Percentiles rank a stretch among this genome's conserved stretches.
These are phyloP conservation scores for Galendromus occidentalis DNA, from an alignment of 1,140 invertebrate genomes.

Conservation along the genomic window DNA sequence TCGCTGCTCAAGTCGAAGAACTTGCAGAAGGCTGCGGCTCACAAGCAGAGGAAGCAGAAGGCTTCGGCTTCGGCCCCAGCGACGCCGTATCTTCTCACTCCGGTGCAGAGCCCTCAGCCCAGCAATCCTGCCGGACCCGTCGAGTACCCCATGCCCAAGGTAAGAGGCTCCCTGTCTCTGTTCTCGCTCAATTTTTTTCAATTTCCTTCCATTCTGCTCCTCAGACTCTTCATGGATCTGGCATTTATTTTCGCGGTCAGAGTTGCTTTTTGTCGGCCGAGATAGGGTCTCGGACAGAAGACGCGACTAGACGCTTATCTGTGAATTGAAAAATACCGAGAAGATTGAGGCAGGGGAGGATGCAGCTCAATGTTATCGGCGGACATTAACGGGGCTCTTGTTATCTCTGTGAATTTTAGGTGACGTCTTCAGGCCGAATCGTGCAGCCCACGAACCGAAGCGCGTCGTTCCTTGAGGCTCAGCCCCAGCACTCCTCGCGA, in stretches of 20 bases:
- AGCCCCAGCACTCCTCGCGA: slow-evolving; percentile 9
- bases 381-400: too few species aligned
- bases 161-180: neutral
- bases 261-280: too few species aligned
- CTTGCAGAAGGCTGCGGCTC: neutral
- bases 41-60: slow-evolving; percentile 3
- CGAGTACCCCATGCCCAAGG: slow-evolving; percentile 8
- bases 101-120: neutral
- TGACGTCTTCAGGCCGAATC: slow-evolving; percentile 7
- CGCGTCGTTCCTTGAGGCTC: slow-evolving; percentile 5
- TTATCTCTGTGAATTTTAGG: neutral
- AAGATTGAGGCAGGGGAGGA: too few species aligned
- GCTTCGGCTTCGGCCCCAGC: neutral
- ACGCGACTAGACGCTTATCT: too few species aligned
- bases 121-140: neutral
- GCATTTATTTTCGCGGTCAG: too few species aligned
- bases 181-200: too few species aligned
- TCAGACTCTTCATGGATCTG: too few species aligned
- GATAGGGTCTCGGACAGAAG: too few species aligned
- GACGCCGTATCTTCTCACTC: slow-evolving; percentile 1
- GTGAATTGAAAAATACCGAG: too few species aligned
- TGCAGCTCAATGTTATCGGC: too few species aligned
- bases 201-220: neutral
- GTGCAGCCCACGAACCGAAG: slow-evolving; percentile 7
- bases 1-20: slow-evolving; percentile 7